Percentiles rank a stretch among this genome's conserved stretches.
These are phyloP conservation scores for Belonocnema kinseyi DNA, from an alignment of 1,140 invertebrate species.

Conservation along the genomic window DNA sequence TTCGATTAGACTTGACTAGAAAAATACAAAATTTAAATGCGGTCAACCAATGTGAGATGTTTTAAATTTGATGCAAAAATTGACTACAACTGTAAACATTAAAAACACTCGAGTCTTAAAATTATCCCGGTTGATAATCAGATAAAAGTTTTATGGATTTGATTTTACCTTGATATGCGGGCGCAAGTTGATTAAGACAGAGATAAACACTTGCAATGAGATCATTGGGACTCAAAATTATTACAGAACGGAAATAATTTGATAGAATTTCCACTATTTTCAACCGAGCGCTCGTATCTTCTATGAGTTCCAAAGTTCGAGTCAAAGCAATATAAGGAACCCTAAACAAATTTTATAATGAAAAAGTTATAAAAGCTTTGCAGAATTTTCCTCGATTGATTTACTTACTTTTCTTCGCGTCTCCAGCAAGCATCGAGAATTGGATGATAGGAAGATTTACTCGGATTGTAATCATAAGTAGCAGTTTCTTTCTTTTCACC, in stretches of 20 bases:
- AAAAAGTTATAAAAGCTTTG: constrained; percentile 30
- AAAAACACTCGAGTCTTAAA: no score
- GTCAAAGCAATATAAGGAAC: constrained; percentile 96
- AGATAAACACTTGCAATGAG: constrained; percentile 94
- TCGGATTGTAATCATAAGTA: constrained; percentile 84
- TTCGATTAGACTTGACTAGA: background rate
- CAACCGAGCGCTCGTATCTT: constrained; percentile 90
- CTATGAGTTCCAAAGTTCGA: constrained; percentile 93
- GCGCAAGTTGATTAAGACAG: constrained; percentile 96
- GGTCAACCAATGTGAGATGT: no score
- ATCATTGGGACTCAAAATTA: constrained; percentile 91
- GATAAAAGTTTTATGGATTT: constrained; percentile 1
- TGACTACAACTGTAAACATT: no score
- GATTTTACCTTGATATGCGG: constrained; percentile 89
- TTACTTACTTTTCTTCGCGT: constrained; percentile 81
- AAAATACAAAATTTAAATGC: no score
- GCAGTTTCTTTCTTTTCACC: constrained; percentile 43
- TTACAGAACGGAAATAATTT: constrained; percentile 96
- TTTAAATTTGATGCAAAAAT: no score
- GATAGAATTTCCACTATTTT: constrained; percentile 96
- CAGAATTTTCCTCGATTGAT: constrained; percentile 40
- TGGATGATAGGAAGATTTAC: constrained; percentile 88
- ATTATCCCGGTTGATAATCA: no score
- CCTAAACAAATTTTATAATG: constrained; percentile 74
- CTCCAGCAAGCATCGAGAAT: constrained; percentile 94